Base-by-base conservation (phyloP, 2,113 vertebrate genomes). In the Gasterosteus aculeatus region DNA sequence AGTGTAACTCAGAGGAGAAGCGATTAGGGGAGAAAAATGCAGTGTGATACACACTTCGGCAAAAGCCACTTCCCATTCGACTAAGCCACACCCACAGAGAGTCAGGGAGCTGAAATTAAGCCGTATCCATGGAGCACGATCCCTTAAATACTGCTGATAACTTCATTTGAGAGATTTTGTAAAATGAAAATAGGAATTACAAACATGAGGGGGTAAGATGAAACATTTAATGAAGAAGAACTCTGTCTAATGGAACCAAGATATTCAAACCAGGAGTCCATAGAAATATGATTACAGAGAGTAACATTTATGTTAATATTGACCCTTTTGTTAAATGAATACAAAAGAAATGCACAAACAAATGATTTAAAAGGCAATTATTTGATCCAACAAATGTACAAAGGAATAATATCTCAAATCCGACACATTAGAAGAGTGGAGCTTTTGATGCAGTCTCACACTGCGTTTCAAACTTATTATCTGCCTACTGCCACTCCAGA, bases 1-100 rank as follows among this genome's bases (percentile, higher is more conserved):
- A 33, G 76, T 80, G 77, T 11, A 70, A 87, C 58, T 85, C 71
- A 0, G 16, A 82, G 65, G 54, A 75, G 72, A 44, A 16, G 46
- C 75, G 82, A 74, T 86, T 72, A 71, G 35, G 54, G 46, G 35
- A 12, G 33, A 68, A 71, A 87, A 77, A 61, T 85, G 79, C 83
- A 75, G 81, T 74, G 81, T 80, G 82, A 85, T 83, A 74, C 74
- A 77, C 39, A 74, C 53, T 58, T 74, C 29, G 62, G 69, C 74
- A 22, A 80, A 66, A 68, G 63, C 63, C 75, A 87, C 85, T 86
- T 89, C 80, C 85, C 86, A 77, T 84, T 81, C 58, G 70, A 39
- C 61, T 65, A 16, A 29, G 57, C 78, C 80, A 90, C 75, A 49
- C 84, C 77, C 75, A 81, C 69, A 68, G 1, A 39, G 61, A 81